Base-by-base conservation (phyloP, 2,113 vertebrate genomes). In the Zosterops lateralis region DNA sequence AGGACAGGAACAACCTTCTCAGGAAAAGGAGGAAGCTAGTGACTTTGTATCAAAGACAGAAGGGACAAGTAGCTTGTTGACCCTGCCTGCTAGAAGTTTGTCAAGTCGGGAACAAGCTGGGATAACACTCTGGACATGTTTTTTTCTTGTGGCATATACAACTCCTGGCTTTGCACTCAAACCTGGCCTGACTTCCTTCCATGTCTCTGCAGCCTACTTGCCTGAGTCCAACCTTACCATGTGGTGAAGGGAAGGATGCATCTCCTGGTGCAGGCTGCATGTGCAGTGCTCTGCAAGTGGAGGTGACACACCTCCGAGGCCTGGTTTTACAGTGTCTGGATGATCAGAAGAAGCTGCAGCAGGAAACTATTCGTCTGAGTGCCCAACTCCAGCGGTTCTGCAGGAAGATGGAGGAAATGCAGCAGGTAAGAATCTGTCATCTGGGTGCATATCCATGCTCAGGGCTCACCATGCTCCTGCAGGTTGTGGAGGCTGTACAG, bases 321-420 rank as follows among this genome's bases (percentile, higher is more conserved):
- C 87, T 98, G 90, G 96, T 98, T 89, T 93, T 97, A 34, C 96
- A 97, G 87, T 98, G 97, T 96, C 90, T 98, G 96, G 96, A 97
- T 64, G 97, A 98, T 78, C 98, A 98, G 86, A 97, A 98, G 95
- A 96, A 92, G 71, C 91, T 98, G 47, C 97, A 98, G 73, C 95
- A 98, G 84, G 97, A 98, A 84, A 98, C 98, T 19, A 6, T 97
- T 83, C 95, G 86, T 80, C 97, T 98, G 85, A 96, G 92, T 67
- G 94, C 95, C 42, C 97, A 98, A 2, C 96, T 98, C 28, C 98
- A 98, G 84, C 93, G 25, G 76, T 96, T 98, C 48, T 97, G 93
- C 77, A 96, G 74, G 42, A 97, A 83, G 54, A 91, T 67, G 4
- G 97, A 97, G 78, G 96, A 93, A 85, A 84, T 90, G 34, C 97